These are phyloP conservation scores for Periophthalmodon schlosseri DNA, from an alignment of 2,113 vertebrate species.

Conservation along the genomic window DNA sequence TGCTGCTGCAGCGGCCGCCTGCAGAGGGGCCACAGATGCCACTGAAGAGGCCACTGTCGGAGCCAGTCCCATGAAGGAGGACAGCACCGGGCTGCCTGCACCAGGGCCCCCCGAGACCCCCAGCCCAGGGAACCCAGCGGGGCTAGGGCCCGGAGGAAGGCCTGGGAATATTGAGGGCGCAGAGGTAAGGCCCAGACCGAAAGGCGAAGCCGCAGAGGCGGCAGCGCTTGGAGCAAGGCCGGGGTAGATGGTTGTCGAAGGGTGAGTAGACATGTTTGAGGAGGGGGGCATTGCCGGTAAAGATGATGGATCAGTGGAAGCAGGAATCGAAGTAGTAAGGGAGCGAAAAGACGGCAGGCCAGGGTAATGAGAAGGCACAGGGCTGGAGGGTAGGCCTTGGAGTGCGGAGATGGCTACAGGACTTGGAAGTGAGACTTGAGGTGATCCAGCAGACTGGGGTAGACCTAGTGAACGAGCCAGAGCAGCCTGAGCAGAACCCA, in stretches of 20 bases:
- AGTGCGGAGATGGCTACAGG: constrained; percentile 63
- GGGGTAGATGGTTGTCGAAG: constrained; percentile 76
- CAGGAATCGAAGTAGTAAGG: constrained; percentile 77
- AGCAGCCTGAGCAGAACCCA: constrained; percentile 74
- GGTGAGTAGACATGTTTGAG: constrained; percentile 56
- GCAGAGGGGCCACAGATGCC: constrained; percentile 85
- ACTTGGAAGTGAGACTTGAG: constrained; percentile 82
- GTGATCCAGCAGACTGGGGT: constrained; percentile 77
- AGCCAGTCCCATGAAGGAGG: constrained; percentile 90
- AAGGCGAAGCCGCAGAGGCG: constrained; percentile 75
- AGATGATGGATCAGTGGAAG: constrained; percentile 72
- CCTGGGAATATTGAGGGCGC: constrained; percentile 85
- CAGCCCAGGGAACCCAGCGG: constrained; percentile 85
- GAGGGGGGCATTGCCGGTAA: constrained; percentile 59
- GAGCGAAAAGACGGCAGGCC: constrained; percentile 86
- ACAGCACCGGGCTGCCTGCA: constrained; percentile 86
- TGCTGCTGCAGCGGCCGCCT: constrained; percentile 75
- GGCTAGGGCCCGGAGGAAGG: constrained; percentile 79
- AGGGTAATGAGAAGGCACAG: constrained; percentile 75
- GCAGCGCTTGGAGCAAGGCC: constrained; percentile 77
- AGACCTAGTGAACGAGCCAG: constrained; percentile 79
- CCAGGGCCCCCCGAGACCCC: constrained; percentile 84
- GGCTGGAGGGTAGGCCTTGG: constrained; percentile 69
- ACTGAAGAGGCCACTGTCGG: constrained; percentile 82
- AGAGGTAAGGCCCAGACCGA: constrained; percentile 85